These are phyloP conservation scores for Monopis laevigella DNA, from an alignment of 2,888 invertebrate genomes.

Conservation along the genomic window DNA sequence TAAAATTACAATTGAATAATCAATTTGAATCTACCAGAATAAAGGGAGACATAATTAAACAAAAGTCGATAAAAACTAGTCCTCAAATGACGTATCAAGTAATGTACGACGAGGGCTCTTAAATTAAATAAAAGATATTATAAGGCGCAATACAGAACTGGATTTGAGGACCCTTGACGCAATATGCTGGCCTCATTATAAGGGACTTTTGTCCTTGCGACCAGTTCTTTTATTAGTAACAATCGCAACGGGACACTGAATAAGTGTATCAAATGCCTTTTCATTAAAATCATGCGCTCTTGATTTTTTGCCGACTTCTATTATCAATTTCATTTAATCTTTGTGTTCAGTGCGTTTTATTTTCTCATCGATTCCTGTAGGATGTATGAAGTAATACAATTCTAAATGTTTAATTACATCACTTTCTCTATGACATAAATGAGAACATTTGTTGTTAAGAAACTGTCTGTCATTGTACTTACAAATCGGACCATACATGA, in stretches of 20 bases:
- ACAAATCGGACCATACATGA: slow-evolving; percentile 4
- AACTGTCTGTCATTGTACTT: slow-evolving; percentile 7
- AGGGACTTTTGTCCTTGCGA: slow-evolving; percentile 60
- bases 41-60: not conserved
- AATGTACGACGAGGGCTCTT: slow-evolving; percentile 9
- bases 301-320: slow-evolving; percentile 23
- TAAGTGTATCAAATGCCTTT: slow-evolving; percentile 61
- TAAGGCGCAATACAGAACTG: slow-evolving; percentile 38
- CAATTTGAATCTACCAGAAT: not conserved
- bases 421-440: slow-evolving; percentile 4
- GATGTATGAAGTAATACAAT: too few species aligned
- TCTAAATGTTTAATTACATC: too few species aligned
- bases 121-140: slow-evolving; percentile 49
- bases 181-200: slow-evolving; percentile 64
- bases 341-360: too few species aligned
- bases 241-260: slow-evolving; percentile 50
- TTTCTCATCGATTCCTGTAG: too few species aligned
- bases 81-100: slow-evolving; percentile 5
- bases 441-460: not conserved
- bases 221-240: slow-evolving; percentile 53
- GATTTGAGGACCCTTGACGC: slow-evolving; percentile 53
- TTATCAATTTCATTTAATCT: too few species aligned
- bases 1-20: slow-evolving; percentile 1
- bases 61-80: slow-evolving; percentile 10
- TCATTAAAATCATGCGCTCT: slow-evolving; percentile 52